These are phyloP conservation scores for Mechanitis mazaeus DNA, from an alignment of 2,888 invertebrate genomes.

Conservation along the genomic window DNA sequence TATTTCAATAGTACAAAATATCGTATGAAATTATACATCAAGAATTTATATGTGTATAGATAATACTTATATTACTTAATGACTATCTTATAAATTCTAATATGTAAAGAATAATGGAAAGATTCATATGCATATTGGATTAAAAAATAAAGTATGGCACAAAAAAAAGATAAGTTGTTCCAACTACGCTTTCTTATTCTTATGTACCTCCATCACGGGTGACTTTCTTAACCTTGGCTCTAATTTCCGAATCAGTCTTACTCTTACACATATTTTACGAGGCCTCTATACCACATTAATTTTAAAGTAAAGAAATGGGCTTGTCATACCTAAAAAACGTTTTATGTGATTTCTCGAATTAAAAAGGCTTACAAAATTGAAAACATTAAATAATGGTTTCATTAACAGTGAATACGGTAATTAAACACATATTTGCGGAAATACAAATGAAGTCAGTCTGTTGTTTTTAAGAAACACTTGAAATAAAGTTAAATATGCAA, in stretches of 20 bases:
- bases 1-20: constrained; percentile 3
- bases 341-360: not conserved
- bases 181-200: not conserved
- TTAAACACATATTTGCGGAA: too few relatives aligned
- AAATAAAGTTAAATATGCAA: too few relatives aligned
- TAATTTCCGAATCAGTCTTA: constrained; percentile 23
- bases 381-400: not conserved
- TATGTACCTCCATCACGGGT: not conserved
- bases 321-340: not conserved
- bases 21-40: constrained; percentile 1
- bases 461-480: too few relatives aligned
- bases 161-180: not conserved
- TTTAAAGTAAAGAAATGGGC: not conserved
- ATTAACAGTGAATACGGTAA: not conserved
- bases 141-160: not conserved
- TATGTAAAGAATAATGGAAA: not conserved
- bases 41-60: not conserved
- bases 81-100: constrained; percentile 1
- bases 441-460: too few relatives aligned
- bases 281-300: constrained; percentile 11
- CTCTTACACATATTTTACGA: constrained; percentile 12
- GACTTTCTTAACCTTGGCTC: not conserved
- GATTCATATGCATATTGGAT: too few relatives aligned
- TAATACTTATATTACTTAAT: constrained; percentile 1
- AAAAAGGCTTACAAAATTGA: not conserved